Evolutionary conservation across 2,797 vertebrate species (phyloP), one percentile per base, ranked within the genome.

Genomic region (Spondyliosoma cantharus): DNA sequence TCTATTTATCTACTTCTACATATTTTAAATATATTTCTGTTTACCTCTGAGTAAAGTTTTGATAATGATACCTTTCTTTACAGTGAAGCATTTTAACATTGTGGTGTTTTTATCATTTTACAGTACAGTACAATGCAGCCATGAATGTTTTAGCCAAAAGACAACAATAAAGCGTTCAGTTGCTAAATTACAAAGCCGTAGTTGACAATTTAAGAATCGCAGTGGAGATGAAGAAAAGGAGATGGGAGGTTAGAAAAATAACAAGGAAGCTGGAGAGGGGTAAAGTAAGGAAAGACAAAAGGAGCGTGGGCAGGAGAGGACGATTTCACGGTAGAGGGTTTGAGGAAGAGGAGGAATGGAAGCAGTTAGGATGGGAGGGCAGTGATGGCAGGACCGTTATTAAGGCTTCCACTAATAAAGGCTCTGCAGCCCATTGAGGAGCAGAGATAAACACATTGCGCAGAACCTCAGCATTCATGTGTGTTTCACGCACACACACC

Each of bases 331-430:
- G 20, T 17, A 54, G 42, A 58, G 17, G 20, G 27, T 63, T 50
- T 69, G 48, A 60, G 59, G 37, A 76, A 75, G 64, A 27, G 3
- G 50, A 82, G 79, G 85, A 77, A 80, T 78, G 42, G 66, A 52
- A 74, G 64, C 62, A n/a, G 62, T 60, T 63, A 43, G 2, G 3
- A 25, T 61, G 24, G 57, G 71, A 71, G 78, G 83, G 57, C 50
- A 57, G 54, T 15, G 16, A 54, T 25, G 73, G 78, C 76, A 88
- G 87, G 70, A 67, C 84, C 8, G 19, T 77, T 61, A 74, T 90
- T 89, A 77, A 71, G 78, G 69, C 83, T 68, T 24, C 61, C 46
- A 29, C 84, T 71, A 75, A 86, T 82, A 80, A 71, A 82, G 42
- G 50, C 78, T 76, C 29, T 76, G 68, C 52, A 50, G 76, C 65